Base-by-base conservation (phyloP, 2,113 vertebrate genomes). In the Phylloscopus trochiloides region DNA sequence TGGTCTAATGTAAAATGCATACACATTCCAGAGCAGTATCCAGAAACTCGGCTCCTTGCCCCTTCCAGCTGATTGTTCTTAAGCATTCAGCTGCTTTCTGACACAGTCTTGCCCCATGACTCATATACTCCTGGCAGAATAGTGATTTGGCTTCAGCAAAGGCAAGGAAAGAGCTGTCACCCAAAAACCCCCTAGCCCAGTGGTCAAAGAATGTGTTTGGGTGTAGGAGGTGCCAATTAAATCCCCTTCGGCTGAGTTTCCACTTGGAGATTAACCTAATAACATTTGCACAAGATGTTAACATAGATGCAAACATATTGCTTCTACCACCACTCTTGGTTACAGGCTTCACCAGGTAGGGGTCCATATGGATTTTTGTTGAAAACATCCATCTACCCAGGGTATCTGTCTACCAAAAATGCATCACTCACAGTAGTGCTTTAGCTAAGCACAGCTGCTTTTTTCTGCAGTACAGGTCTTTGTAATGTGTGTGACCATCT, bases 21-120 rank as follows among this genome's bases (percentile, higher is more conserved):
- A 97, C 88, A 66, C 92, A 94, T 97, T 94, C 90, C 94, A 83
- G 86, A 92, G 82, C 75, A 57, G 47, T 50, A 79, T 96, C 86
- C 88, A 95, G 88, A 90, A 96, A 93, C 78, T 91, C 63, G 0
- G 40, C 75, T 94, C 84, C 72, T 96, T 22, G 1, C 62, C 78
- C 57, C 86, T 92, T 95, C 82, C 96, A 96, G 86, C 94, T 96
- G 95, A 95, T 96, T 83, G 94, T 96, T 95, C 94, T 92, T 92
- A 93, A 90, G 85, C 88, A 50, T 63, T 87, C 77, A 31, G 82
- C 92, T 88, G 75, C 90, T 94, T 94, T 94, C 95, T 90, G 94
- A 68, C 73, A 84, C 57, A 65, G 71, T 94, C 88, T 94, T 96
- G 50, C 94, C 86, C 58, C 54, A 25, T 97, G 96, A 97, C 92